phyloP scores from a whole-genome alignment of 2,797 vertebrate species.

The Aeoliscus strigatus region DNA sequence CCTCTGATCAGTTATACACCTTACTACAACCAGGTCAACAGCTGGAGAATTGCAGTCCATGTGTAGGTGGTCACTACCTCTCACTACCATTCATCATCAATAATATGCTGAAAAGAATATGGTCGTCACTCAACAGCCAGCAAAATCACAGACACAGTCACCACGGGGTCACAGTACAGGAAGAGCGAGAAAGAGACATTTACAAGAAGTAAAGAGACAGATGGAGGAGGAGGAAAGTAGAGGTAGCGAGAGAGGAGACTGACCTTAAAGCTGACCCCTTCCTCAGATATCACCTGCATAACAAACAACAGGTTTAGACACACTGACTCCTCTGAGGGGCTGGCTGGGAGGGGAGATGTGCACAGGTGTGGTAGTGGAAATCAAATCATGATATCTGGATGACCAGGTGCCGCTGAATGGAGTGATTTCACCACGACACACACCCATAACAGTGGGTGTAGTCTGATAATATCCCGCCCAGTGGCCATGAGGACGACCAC shows the following conservation, averaged over 20 bases:
- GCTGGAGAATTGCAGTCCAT: too few species aligned
- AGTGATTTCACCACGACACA: conserved; percentile 36
- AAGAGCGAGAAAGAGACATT: conserved; percentile 22
- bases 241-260: conserved; percentile 69
- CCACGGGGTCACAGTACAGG: conserved; percentile 65
- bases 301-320: conserved; percentile 83
- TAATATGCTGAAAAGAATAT: conserved; percentile 9
- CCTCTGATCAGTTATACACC: too few species aligned
- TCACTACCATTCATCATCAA: conserved; percentile 16
- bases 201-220: conserved; percentile 25
- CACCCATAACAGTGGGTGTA: conserved; percentile 7
- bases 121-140: conserved; percentile 33
- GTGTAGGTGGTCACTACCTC: not conserved
- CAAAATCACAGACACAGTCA: conserved; percentile 63
- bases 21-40: too few species aligned
- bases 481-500: too few species aligned
- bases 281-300: conserved; percentile 84
- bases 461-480: not conserved
- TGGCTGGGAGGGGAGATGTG: conserved; percentile 40
- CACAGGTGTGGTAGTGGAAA: conserved; percentile 34
- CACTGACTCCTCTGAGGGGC: conserved; percentile 56
- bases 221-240: conserved; percentile 20
- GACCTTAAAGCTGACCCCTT: conserved; percentile 86
- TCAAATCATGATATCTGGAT: conserved; percentile 49
- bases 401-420: conserved; percentile 47